Evolutionary conservation across 2,888 invertebrate genomes (phyloP).

Genomic region (Eupithecia abbreviata): DNA sequence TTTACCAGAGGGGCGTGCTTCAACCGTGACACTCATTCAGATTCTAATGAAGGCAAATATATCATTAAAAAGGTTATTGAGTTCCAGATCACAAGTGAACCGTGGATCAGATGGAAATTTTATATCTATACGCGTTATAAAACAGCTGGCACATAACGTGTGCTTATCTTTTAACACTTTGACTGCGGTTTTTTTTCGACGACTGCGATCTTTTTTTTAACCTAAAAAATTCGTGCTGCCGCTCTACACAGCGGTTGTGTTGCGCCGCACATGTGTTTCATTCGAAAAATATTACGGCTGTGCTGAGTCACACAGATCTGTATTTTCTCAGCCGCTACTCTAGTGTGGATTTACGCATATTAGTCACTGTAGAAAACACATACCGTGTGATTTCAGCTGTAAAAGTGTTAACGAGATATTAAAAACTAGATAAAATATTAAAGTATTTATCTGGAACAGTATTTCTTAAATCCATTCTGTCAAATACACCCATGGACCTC

Average conservation of each 20-base stretch:
- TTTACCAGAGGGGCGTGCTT: conserved; percentile 74
- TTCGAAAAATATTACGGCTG: no score
- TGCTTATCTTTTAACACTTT: not conserved
- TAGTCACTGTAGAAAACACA: no score
- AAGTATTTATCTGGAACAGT: not conserved
- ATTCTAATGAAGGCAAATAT: conserved; percentile 10
- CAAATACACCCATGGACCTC: not conserved
- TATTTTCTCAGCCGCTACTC: no score
- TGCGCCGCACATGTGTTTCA: no score
- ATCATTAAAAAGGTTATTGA: conserved; percentile 8
- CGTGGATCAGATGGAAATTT: not conserved
- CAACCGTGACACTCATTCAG: conserved; percentile 61
- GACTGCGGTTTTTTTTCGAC: no score
- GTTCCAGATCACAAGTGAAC: conserved; percentile 6
- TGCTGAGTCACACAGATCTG: no score
- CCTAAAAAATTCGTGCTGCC: no score
- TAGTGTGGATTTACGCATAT: no score
- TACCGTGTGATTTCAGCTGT: no score
- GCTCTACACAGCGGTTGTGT: no score
- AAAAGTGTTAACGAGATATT: no score
- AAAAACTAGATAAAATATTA: not conserved
- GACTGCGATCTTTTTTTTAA: no score
- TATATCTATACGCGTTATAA: not conserved
- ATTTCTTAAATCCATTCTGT: not conserved
- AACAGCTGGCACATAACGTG: not conserved